A percentile compares a stretch with the other conserved stretches of the same genome.
Conservation (phyloP, 2,888 invertebrate species). For the Apodemia duryi region DNA sequence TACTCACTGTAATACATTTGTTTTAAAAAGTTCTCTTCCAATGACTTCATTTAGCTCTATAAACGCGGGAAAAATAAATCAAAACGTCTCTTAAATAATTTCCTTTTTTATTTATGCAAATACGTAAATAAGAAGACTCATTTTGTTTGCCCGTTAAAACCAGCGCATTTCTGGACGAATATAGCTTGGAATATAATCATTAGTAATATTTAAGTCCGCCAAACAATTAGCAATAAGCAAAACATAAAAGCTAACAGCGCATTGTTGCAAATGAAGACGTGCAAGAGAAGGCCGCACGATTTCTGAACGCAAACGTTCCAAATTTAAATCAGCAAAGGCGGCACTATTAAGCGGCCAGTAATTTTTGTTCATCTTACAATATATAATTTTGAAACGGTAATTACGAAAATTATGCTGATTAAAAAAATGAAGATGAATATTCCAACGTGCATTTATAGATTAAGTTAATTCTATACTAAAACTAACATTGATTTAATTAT, state of each 20-base stretch:
- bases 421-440: too few relatives aligned
- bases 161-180: conserved; percentile 19
- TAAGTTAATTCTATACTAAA: too few relatives aligned
- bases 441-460: too few relatives aligned
- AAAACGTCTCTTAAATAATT: conserved; percentile 11
- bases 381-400: too few relatives aligned
- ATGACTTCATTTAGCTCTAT: conserved; percentile 10
- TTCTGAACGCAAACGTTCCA: conserved; percentile 14
- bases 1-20: not conserved
- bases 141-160: conserved; percentile 32
- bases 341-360: conserved; percentile 3
- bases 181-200: conserved; percentile 30
- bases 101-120: conserved; percentile 34
- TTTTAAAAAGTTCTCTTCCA: not conserved
- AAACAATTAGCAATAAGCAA: conserved; percentile 60
- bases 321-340: conserved; percentile 9
- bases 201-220: conserved; percentile 24
- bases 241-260: conserved; percentile 41
- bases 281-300: conserved; percentile 22
- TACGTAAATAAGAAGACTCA: conserved; percentile 33
- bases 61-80: conserved; percentile 16
- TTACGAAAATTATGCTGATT: too few relatives aligned
- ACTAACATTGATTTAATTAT: too few relatives aligned
- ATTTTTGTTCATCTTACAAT: not conserved
- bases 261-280: conserved; percentile 57